Conservation (phyloP, 2,113 vertebrate genomes). For the Dinomys branickii region DNA sequence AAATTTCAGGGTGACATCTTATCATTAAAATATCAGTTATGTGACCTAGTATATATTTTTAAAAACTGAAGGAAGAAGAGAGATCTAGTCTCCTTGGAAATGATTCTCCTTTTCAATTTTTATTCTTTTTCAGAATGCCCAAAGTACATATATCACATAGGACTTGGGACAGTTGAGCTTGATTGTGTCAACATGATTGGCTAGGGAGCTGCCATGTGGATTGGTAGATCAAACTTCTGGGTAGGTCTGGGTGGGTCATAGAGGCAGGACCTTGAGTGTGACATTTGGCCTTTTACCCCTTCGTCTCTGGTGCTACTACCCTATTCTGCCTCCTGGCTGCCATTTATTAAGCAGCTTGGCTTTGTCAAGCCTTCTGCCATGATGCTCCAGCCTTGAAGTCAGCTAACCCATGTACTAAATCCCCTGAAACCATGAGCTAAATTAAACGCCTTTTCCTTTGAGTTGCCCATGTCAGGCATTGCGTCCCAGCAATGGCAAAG, state of each 20-base stretch:
- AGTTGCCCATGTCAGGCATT: neutral
- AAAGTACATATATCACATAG: neutral
- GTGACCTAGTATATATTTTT: neutral
- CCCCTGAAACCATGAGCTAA: neutral
- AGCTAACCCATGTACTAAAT: neutral
- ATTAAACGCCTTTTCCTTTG: neutral
- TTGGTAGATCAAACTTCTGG: neutral
- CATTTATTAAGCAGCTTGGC: neutral
- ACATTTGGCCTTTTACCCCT: neutral
- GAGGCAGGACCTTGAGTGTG: neutral
- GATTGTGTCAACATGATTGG: neutral
- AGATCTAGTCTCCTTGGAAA: neutral
- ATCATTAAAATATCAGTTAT: neutral
- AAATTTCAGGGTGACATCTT: neutral
- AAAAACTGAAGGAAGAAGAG: neutral
- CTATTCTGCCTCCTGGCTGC: neutral
- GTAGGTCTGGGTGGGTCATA: neutral
- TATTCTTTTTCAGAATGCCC: conserved; percentile 14
- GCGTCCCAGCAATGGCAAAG: neutral
- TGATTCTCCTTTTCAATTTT: conserved; percentile 1
- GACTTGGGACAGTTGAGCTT: neutral
- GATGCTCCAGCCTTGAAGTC: neutral
- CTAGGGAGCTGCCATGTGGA: neutral
- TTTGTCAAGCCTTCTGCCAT: neutral
- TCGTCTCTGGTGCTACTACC: neutral